Conservation (phyloP, 2,888 invertebrate genomes). For the Galeruca laticollis region DNA sequence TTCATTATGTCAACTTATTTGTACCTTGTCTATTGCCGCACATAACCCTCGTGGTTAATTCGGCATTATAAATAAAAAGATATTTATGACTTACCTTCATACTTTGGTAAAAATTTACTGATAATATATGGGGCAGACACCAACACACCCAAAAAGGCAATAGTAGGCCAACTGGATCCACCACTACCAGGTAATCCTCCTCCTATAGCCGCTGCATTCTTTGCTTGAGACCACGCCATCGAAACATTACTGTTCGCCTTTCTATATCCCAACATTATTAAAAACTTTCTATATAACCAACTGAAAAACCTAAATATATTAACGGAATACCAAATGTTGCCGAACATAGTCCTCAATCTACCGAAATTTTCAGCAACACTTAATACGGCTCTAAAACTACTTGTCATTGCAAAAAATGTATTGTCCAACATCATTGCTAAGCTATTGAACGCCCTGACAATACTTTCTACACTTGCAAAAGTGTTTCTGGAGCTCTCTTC, state of each 20-base stretch:
- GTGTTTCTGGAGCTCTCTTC: slow-evolving; percentile 93
- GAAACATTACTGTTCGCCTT: slow-evolving; percentile 58
- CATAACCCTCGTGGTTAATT: too few species aligned
- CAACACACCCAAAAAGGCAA: slow-evolving; percentile 90
- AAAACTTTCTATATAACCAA: slow-evolving; percentile 84
- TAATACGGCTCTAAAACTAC: slow-evolving; percentile 88
- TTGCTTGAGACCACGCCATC: slow-evolving; percentile 67
- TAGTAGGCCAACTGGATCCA: slow-evolving; percentile 85
- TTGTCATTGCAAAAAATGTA: slow-evolving; percentile 94
- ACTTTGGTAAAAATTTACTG: slow-evolving; percentile 81
- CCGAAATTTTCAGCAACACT: slow-evolving; percentile 97
- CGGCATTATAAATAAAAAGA: too few species aligned
- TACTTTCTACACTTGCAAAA: slow-evolving; percentile 95
- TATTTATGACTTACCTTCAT: slow-evolving; percentile 72
- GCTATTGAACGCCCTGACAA: slow-evolving; percentile 85
- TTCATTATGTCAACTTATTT: too few species aligned
- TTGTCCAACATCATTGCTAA: slow-evolving; percentile 97
- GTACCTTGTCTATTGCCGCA: too few species aligned
- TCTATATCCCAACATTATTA: slow-evolving; percentile 76
- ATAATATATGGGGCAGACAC: slow-evolving; percentile 93
- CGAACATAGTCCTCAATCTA: slow-evolving; percentile 83
- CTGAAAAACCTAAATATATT: slow-evolving; percentile 83
- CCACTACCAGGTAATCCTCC: slow-evolving; percentile 52
- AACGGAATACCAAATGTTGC: slow-evolving; percentile 89
- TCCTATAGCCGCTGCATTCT: slow-evolving; percentile 57